Evolutionary conservation across 1,140 invertebrate species (phyloP).

Genomic region (Bombus affinis): DNA sequence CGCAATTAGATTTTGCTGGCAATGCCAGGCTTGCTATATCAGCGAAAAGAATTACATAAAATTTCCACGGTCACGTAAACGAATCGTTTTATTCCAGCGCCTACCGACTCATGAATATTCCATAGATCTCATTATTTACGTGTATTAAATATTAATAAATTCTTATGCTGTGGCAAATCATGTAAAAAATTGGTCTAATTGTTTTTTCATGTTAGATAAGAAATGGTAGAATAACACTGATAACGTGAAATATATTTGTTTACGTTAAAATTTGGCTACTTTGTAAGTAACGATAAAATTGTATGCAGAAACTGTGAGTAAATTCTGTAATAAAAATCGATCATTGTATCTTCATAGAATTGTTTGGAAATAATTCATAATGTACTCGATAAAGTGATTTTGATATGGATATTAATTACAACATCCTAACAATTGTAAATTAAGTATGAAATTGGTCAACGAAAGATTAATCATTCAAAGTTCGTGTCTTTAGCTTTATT

Average conservation of each 20-base stretch:
- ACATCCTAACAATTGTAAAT: too few relatives aligned
- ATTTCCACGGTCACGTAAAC: conserved; percentile 10
- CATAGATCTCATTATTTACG: conserved; percentile 6
- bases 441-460: too few relatives aligned
- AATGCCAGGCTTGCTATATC: neutral
- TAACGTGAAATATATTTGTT: neutral
- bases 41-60: conserved; percentile 19
- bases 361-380: too few relatives aligned
- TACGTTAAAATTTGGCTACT: too few relatives aligned
- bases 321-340: neutral
- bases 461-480: too few relatives aligned
- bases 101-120: conserved; percentile 28
- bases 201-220: neutral
- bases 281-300: too few relatives aligned
- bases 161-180: neutral
- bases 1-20: conserved; percentile 5
- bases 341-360: neutral
- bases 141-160: neutral
- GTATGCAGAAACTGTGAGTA: neutral
- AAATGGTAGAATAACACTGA: neutral
- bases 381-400: too few relatives aligned
- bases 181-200: neutral
- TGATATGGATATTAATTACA: too few relatives aligned
- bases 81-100: neutral
- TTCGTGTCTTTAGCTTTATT: too few relatives aligned